Conservation (phyloP, 2,113 vertebrate species). For the Abramis brama region DNA sequence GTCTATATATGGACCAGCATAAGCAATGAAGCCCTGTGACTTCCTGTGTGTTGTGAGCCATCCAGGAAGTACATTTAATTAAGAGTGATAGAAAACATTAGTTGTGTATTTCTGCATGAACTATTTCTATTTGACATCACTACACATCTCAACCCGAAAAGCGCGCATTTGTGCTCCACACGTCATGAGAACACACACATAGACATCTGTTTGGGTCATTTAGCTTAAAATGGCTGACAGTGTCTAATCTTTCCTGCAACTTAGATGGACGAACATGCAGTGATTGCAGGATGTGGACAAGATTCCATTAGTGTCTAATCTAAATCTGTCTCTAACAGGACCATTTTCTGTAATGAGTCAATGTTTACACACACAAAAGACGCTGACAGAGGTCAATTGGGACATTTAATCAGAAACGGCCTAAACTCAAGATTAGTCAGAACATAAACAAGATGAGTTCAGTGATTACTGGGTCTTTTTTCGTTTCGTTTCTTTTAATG, state of each 20-base stretch:
- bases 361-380: conserved; percentile 5
- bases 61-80: conserved; percentile 47
- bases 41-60: conserved; percentile 58
- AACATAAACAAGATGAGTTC: neutral
- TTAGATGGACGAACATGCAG: neutral
- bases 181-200: neutral
- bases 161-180: neutral
- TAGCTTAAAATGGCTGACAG: neutral
- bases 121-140: neutral
- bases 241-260: neutral
- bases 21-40: conserved; percentile 42
- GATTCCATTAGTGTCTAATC: conserved; percentile 38
- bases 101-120: neutral
- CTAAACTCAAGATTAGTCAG: neutral
- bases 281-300: conserved; percentile 25
- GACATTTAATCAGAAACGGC: neutral
- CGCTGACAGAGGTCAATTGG: neutral
- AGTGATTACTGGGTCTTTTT: neutral
- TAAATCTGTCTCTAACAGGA: neutral
- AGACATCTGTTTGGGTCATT: neutral
- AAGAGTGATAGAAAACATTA: neutral
- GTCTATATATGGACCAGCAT: conserved; percentile 52
- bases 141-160: neutral
- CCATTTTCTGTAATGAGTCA: neutral
- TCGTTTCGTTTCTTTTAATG: neutral